Evolutionary conservation across 2,113 vertebrate species (phyloP), one percentile per base, ranked within the genome.

Genomic region (Nipponia nippon): DNA sequence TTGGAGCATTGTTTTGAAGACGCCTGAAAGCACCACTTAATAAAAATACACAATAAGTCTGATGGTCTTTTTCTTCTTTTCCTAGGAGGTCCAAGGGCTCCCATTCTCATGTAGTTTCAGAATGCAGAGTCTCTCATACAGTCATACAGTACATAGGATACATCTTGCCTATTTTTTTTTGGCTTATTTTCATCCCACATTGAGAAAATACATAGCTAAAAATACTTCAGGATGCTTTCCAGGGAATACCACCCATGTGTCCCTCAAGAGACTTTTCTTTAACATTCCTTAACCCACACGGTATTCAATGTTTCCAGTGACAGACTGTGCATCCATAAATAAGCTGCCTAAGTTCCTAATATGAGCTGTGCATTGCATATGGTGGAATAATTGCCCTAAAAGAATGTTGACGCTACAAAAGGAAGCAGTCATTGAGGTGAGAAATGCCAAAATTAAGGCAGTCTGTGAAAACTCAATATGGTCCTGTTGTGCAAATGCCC

Each of bases 251-350:
- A 94, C 73, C 78, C 89, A 89, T 93, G 87, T 66, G 44, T 91
- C 65, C 84, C 56, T 89, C 75, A 93, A 93, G 78, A 85, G 20
- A 65, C 67, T 96, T 79, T 88, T 88, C 77, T 93, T 93, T 92
- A 95, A 85, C 87, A 89, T 91, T 95, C 49, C 59, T 94, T 96
- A 94, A 90, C 70, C 87, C 78, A 93, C 84, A 89, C 55, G 69
- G 26, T 84, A 76, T 84, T 90, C 52, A 87, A 2, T 52, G 5
- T 95, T 95, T 93, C 89, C 91, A 47, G 47, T 89, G 93, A 95
- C 87, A 91, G 91, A 87, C 93, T 94, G 81, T 87, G 87, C 55
- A 84, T 95, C 82, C 92, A 86, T 89, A 90, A 97, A 96, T 87
- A 96, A 87, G 70, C 40, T 76, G 55, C 34, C 0, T 47, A 80